Evolutionary conservation across 2,888 invertebrate genomes (phyloP), one percentile per base, ranked within the genome.

Genomic region (Andrena hattorfiana): DNA sequence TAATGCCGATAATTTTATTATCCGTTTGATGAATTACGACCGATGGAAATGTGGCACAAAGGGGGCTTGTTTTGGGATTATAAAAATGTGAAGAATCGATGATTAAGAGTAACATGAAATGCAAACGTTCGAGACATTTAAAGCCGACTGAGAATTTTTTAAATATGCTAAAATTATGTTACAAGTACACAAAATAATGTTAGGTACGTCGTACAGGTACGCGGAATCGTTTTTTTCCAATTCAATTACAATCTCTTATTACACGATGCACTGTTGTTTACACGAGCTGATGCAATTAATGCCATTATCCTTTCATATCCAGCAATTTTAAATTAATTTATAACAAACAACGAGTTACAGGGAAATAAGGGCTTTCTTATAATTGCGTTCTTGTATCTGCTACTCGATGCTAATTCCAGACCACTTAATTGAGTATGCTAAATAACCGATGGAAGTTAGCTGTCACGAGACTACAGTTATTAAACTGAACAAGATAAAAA

Each of bases 401-500:
- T 42, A 23, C 23, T 20, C 26, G 59, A 23, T 67, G 30, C n/a
- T 48, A 48, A 62, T 75, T 75, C 30, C 20, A 0, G n/a, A 35
- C n/a, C 35, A 69, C 42, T 66, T 77, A 71, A 63, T 23, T 7
- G 23, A 32, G 69, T n/a, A 42, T 28, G 42, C 4, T n/a, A 20
- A 60, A 49, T 35, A 60, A 60, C 13, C 30, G 30, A 74, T 20
- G 30, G 26, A 35, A 23, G 10, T 35, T 49, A 69, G 30, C 30
- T 23, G n/a, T 10, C 60, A 60, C 48, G 16, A 56, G 59, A 42
- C 42, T 32, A 20, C 10, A 10, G 5, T 26, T 35, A 56, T 49
- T 35, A 49, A 59, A 6, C 23, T 32, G 32, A 59, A 49, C 30
- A 26, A 32, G 42, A 32, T 42, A 35, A 28, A 42, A 20, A 77